Base-by-base conservation (phyloP, 2,113 vertebrate genomes). In the Coregonus clupeaformis region DNA sequence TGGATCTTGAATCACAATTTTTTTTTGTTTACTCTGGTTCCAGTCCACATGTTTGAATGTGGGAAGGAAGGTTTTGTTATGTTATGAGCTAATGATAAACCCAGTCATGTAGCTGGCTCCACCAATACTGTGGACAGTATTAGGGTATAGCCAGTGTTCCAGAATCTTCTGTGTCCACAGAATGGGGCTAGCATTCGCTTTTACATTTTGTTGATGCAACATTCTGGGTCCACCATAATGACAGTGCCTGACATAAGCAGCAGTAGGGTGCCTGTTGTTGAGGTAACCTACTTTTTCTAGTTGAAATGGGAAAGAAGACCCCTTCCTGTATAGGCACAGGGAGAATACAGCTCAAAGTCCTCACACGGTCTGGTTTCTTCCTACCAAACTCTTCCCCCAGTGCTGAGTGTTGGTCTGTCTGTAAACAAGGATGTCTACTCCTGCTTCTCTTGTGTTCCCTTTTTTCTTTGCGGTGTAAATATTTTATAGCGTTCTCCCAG, bases 401-500 rank as follows among this genome's bases (percentile, higher is more conserved):
- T 78, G 80, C 82, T 84, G 71, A 77, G 78, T 80, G 82, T 89
- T 20, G 65, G 30, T 29, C 65, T 42, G 52, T 68, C n/a, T 12
- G 77, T 82, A 75, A 82, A 79, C 78, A 77, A 69, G 72, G 76
- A 77, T 66, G 55, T 71, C 68, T 30, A 7, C 55, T 77, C 59
- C 64, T 66, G 29, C 63, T 68, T 74, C 63, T 76, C 55, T 24
- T 36, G 71, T 77, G 71, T 81, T 82, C 73, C 68, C 78, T 84
- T 84, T 67, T 78, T 72, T 62, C 57, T 57, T 27, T 84, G 73
- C 76, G 68, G 67, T 82, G 69, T 91, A 85, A 89, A 89, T 90
- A 84, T 91, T 90, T 88, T 86, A 90, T 84, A 87, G 84, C 80
- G 68, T 73, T 78, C 73, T 72, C 80, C 85, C 73, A 70, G 74